Percentiles rank a stretch among this genome's conserved stretches.
These are phyloP conservation scores for Hippocampus comes DNA, from an alignment of 2,113 vertebrate genomes.

Conservation along the genomic window DNA sequence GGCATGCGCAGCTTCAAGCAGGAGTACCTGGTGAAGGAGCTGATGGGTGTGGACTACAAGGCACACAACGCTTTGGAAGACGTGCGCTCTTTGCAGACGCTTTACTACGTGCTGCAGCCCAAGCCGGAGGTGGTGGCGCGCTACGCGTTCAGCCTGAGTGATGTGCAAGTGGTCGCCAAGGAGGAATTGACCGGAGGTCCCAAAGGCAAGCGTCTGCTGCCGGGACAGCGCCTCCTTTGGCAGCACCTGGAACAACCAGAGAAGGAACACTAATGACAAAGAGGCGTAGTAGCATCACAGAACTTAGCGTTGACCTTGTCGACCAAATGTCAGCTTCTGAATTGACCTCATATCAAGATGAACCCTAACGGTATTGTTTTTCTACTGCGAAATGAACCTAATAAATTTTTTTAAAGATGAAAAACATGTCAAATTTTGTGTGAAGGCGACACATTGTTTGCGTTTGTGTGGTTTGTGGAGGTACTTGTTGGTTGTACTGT, in stretches of 20 bases:
- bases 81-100: constrained; percentile 56
- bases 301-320: neutral
- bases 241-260: constrained; percentile 20
- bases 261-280: neutral
- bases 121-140: constrained; percentile 23
- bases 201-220: neutral
- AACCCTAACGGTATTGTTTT: neutral
- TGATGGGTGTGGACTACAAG: constrained; percentile 62
- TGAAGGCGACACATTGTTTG: neutral
- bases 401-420: neutral
- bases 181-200: neutral
- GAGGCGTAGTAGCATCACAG: neutral
- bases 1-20: constrained; percentile 60
- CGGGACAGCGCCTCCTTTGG: constrained; percentile 34
- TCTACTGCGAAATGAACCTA: neutral
- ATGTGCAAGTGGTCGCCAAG: neutral
- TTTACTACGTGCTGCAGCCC: constrained; percentile 53
- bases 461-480: too few relatives aligned
- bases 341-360: neutral
- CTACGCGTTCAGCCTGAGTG: constrained; percentile 55
- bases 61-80: constrained; percentile 71
- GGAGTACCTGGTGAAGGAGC: constrained; percentile 58
- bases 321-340: neutral
- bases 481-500: too few relatives aligned
- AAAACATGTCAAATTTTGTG: neutral